Evolutionary conservation across 2,113 vertebrate species (phyloP), one percentile per base, ranked within the genome.

Genomic region (Psammodynastes pulverulentus): DNA sequence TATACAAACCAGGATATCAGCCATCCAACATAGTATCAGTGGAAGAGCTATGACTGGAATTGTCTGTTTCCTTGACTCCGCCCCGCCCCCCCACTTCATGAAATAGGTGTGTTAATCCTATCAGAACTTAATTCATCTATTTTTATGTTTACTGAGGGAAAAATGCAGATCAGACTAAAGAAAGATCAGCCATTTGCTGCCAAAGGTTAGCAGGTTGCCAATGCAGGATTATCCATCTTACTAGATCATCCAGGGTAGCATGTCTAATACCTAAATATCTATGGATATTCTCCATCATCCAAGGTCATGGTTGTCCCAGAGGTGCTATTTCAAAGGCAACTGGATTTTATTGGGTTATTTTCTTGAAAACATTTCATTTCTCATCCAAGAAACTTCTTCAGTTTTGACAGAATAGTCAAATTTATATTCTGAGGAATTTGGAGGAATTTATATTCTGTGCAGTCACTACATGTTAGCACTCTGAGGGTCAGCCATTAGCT

Each of bases 61-160:
- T 79, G 15, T 79, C n/a, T 79, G n/a, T 79, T n/a, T 79, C n/a
- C n/a, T 79, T 79, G n/a, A 39, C 5, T 2, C 5, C n/a, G 5
- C 23, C 24, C 21, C 0, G 5, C 6, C 21, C 29, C 9, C 24
- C 0, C 23, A 6, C 21, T 12, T 1, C 24, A 39, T 8, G 6
- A 79, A 79, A 79, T 39, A 79, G n/a, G n/a, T 39, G 5, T 19
- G 1, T 39, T 79, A 79, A 79, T 79, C 67, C 67, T 72, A 39
- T 72, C 13, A 72, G n/a, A 72, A 72, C 15, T 72, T 72, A 67
- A 67, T 13, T n/a, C n/a, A 79, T 79, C 67, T 79, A 72, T 72
- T 72, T 72, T 72, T 72, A 79, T 79, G n/a, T 19, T 79, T 79
- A 79, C 15, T 39, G 67, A 19, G n/a, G 67, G 67, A 39, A 79